A percentile compares a stretch with the other conserved stretches of the same genome.
These are phyloP conservation scores for Panagrolaimus sp. DNA, from an alignment of 1,140 invertebrate genomes.

Conservation along the genomic window DNA sequence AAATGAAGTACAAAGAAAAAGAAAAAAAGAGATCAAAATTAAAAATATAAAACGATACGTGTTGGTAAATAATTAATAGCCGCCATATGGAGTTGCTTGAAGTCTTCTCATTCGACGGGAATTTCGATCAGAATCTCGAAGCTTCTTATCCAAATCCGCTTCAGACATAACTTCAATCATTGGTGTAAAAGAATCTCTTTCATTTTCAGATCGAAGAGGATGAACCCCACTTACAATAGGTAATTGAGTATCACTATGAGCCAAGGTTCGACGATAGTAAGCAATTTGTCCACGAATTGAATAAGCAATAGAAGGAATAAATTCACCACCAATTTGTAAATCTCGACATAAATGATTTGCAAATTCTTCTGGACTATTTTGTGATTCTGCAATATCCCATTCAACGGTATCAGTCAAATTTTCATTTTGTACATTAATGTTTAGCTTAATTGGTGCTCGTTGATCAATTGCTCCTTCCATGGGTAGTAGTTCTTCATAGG, in stretches of 20 bases:
- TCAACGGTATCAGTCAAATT: slow-evolving; percentile 98
- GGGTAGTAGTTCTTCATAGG: slow-evolving; percentile 64
- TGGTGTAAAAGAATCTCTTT: slow-evolving; percentile 94
- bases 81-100: too few relatives aligned
- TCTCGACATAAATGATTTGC: slow-evolving; percentile 91
- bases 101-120: slow-evolving; percentile 86
- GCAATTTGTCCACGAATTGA: slow-evolving; percentile 71
- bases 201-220: slow-evolving; percentile 84
- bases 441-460: slow-evolving; percentile 90
- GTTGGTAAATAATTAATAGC: too few relatives aligned
- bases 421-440: slow-evolving; percentile 98
- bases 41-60: too few relatives aligned
- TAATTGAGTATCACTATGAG: slow-evolving; percentile 8
- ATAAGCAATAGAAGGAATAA: slow-evolving; percentile 96
- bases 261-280: slow-evolving; percentile 5
- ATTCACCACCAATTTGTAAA: slow-evolving; percentile 92
- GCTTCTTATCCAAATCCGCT: slow-evolving; percentile 99
- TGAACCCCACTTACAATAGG: slow-evolving; percentile 60
- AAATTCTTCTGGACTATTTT: slow-evolving; percentile 96
- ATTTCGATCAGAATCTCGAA: slow-evolving; percentile 95
- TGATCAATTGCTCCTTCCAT: slow-evolving; percentile 76
- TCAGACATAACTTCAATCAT: slow-evolving; percentile 96
- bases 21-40: too few relatives aligned
- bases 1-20: too few relatives aligned
- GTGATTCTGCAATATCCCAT: slow-evolving; percentile 98